Conservation (phyloP, 2,113 vertebrate species). For the Pholis gunnellus region DNA sequence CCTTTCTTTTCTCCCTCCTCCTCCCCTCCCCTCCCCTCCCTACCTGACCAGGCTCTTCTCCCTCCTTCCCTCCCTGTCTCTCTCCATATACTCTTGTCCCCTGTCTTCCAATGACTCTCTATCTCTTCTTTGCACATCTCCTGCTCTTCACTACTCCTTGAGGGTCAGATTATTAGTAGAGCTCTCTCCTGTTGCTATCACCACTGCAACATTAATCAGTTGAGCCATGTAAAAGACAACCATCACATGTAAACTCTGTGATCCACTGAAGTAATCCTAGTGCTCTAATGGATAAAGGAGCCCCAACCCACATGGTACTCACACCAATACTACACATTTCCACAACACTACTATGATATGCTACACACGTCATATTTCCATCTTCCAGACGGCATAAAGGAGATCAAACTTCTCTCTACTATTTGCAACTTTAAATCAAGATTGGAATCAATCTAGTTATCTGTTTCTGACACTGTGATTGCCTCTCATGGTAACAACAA, state of each 20-base stretch:
- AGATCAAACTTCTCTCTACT: background rate
- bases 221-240: slow-evolving; percentile 4
- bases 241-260: background rate
- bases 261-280: background rate
- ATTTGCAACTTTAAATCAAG: background rate
- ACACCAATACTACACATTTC: background rate
- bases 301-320: background rate
- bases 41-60: slow-evolving; percentile 67
- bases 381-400: background rate
- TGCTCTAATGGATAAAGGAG: background rate
- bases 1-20: slow-evolving; percentile 49
- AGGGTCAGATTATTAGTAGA: slow-evolving; percentile 62
- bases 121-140: slow-evolving; percentile 62
- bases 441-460: background rate
- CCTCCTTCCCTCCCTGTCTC: slow-evolving; percentile 29
- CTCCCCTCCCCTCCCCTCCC: slow-evolving; percentile 39
- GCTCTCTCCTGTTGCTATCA: slow-evolving; percentile 53
- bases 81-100: slow-evolving; percentile 39
- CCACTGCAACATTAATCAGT: slow-evolving; percentile 48
- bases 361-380: background rate
- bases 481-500: background rate
- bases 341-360: background rate
- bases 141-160: slow-evolving; percentile 70
- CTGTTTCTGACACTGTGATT: background rate
- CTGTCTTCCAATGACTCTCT: slow-evolving; percentile 33